A percentile compares a stretch with the other conserved stretches of the same genome.
Evolutionary conservation across 2,888 invertebrate genomes (phyloP).

Genomic region (Dendrolimus pini): DNA sequence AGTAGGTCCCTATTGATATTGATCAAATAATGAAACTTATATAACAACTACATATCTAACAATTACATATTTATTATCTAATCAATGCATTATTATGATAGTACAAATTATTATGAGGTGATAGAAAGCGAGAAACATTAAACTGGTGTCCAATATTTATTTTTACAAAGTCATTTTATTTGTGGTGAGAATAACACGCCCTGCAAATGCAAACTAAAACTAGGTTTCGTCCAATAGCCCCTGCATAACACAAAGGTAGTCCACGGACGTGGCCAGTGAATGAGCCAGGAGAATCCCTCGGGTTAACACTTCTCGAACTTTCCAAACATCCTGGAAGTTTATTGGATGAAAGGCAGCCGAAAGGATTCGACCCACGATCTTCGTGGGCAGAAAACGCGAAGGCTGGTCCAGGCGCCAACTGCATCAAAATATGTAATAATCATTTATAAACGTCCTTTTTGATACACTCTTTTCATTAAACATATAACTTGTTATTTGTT

Average conservation of each 20-base stretch:
- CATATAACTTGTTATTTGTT: no score
- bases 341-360: constrained; percentile 31
- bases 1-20: no score
- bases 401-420: constrained; percentile 58
- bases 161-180: no score
- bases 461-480: not conserved
- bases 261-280: constrained; percentile 65
- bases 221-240: constrained; percentile 56
- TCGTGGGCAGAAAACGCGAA: constrained; percentile 44
- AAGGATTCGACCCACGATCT: constrained; percentile 37
- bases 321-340: constrained; percentile 42
- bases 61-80: no score
- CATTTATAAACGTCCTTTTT: no score
- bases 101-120: no score
- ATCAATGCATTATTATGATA: no score
- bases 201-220: not conserved
- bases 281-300: constrained; percentile 58
- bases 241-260: constrained; percentile 69
- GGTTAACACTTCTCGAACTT: constrained; percentile 63
- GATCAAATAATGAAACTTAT: no score
- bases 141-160: no score
- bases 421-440: constrained; percentile 10
- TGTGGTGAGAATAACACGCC: no score
- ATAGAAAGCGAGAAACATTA: no score
- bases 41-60: no score